These are phyloP conservation scores for Beaufortia kweichowensis DNA, from an alignment of 2,113 vertebrate species.

Conservation along the genomic window DNA sequence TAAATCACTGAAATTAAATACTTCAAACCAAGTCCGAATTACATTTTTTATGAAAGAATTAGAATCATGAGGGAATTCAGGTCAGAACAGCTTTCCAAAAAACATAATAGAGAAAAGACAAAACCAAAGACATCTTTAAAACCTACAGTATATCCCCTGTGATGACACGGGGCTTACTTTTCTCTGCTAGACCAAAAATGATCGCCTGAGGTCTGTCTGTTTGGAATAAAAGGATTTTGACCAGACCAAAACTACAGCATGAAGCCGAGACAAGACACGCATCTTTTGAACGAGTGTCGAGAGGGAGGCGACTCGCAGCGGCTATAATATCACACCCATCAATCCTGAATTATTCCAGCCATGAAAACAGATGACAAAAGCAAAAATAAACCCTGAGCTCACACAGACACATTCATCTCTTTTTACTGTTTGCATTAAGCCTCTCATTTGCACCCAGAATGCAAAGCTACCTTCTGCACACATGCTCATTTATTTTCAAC, in stretches of 20 bases:
- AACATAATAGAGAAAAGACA: background rate
- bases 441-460: constrained; percentile 42
- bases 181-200: background rate
- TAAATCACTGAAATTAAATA: no score
- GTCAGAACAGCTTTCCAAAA: no score
- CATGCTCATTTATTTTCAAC: constrained; percentile 26
- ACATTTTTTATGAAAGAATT: no score
- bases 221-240: constrained; percentile 26
- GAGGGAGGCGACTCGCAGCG: constrained; percentile 28
- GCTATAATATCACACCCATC: constrained; percentile 53
- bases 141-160: background rate
- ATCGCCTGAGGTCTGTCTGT: background rate
- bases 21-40: no score
- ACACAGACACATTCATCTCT: constrained; percentile 42
- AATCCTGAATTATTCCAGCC: constrained; percentile 52
- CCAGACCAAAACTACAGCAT: background rate
- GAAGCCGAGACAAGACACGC: background rate
- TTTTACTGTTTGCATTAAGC: constrained; percentile 30
- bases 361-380: constrained; percentile 42
- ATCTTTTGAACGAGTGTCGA: constrained; percentile 3
- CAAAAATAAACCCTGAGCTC: constrained; percentile 44
- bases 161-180: background rate
- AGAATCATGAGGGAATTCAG: no score
- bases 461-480: constrained; percentile 33
- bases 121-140: background rate